Base-by-base conservation (phyloP, 53 echinoderm and acorn worm species). In the Paracentrotus lividus region DNA sequence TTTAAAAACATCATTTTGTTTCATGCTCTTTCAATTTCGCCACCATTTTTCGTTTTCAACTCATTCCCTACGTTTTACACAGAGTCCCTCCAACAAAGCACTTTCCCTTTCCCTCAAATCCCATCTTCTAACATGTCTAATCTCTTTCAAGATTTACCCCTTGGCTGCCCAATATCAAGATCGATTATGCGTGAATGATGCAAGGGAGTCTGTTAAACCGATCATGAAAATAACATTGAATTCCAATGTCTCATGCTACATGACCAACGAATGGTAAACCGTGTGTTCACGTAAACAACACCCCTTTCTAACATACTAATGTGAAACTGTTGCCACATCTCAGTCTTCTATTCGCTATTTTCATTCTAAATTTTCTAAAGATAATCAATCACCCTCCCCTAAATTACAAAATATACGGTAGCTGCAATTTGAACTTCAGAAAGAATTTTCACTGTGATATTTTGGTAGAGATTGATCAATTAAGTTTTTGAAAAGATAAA, bases 161-260 rank as follows among this genome's bases (percentile, higher is more conserved):
- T n/a, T 69, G 69, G 69, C 18, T 69, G 69, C 69, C 69, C 69
- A 38, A 69, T 34, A 36, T 38, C 69, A 69, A 69, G 69, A 69
- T 69, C 69, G 20, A 34, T 69, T 69, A 31, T 38, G 36, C 69
- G 69, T 36, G 26, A 14, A 15, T 31, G 36, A 2, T 69, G 18
- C 20, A 34, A 34, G 38, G 3, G 69, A 34, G 9, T 69, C 36
- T 69, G 69, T 69, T 69, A 15, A 69, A 36, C 69, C 38, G 69
- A 38, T 34, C 69, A 34, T 38, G 69, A 38, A 36, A 69, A 69
- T 31, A 69, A 69, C 69, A 69, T 69, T 69, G 69, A 69, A 38
- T 69, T 38, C 13, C 38, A 38, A 13, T 13, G 38, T 69, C 36
- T 66, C 15, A 36, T 1, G 18, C 57, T 20, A 12, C 12, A 4